A percentile compares a stretch with the other conserved stretches of the same genome.
These are phyloP conservation scores for Calephelis nemesis DNA, from an alignment of 1,140 invertebrate genomes.

Conservation along the genomic window DNA sequence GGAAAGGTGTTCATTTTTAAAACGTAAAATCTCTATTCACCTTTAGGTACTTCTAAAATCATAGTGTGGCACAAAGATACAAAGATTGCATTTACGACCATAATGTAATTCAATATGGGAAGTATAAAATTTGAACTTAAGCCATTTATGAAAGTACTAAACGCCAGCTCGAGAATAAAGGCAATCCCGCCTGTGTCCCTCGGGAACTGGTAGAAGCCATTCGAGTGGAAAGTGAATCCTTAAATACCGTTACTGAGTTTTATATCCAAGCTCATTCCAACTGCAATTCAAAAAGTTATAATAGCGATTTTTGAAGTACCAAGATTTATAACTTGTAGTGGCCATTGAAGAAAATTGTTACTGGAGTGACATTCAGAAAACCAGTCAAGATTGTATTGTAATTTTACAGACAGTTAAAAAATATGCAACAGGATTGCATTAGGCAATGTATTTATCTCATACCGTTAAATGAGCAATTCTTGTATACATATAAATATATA, in stretches of 20 bases:
- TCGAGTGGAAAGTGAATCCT: slow-evolving; percentile 1
- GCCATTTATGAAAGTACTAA: slow-evolving; percentile 6
- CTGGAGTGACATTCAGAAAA: too few species aligned
- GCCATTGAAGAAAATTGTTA: neutral
- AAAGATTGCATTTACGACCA: neutral
- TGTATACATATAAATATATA: too few species aligned
- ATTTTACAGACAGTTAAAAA: too few species aligned
- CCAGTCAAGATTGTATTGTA: too few species aligned
- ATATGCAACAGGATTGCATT: too few species aligned
- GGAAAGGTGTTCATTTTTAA: too few species aligned
- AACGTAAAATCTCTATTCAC: too few species aligned
- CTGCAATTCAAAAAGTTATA: neutral
- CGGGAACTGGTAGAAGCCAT: neutral
- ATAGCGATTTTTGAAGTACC: neutral
- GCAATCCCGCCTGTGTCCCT: neutral
- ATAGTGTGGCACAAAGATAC: too few species aligned
- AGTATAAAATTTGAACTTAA: neutral
- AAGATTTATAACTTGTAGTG: neutral
- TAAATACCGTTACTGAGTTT: slow-evolving; percentile 1
- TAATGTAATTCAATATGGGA: slow-evolving; percentile 4
- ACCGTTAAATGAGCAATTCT: too few species aligned
- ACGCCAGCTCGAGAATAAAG: neutral
- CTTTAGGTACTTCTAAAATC: too few species aligned
- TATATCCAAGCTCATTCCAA: neutral
- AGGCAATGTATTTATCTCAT: too few species aligned